Percentiles rank a stretch among this genome's conserved stretches.
phyloP scores from a whole-genome alignment of 2,888 invertebrate genomes.

The Molorchus minor region DNA sequence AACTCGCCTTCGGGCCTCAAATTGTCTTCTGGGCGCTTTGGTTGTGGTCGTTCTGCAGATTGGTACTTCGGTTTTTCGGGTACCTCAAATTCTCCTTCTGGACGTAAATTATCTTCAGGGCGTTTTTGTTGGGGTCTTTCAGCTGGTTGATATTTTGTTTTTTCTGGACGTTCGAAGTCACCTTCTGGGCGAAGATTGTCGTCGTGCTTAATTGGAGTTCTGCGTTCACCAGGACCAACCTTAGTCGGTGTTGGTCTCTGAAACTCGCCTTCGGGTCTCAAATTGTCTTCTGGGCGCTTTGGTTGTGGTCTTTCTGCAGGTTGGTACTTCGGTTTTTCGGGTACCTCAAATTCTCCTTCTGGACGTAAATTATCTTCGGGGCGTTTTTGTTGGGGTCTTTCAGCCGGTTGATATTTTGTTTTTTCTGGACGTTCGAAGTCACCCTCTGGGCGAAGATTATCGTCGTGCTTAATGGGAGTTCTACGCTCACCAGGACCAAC shows the following conservation, averaged over 20 bases:
- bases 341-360: slow-evolving; percentile 62
- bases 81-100: slow-evolving; percentile 68
- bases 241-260: slow-evolving; percentile 59
- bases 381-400: slow-evolving; percentile 56
- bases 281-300: slow-evolving; percentile 55
- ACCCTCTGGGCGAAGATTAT: slow-evolving; percentile 67
- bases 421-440: too few relatives aligned
- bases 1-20: slow-evolving; percentile 62
- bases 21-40: slow-evolving; percentile 59
- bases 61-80: slow-evolving; percentile 60
- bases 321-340: slow-evolving; percentile 61
- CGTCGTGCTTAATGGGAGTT: slow-evolving; percentile 60
- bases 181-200: slow-evolving; percentile 63
- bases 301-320: slow-evolving; percentile 63
- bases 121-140: slow-evolving; percentile 57
- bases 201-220: slow-evolving; percentile 51
- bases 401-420: slow-evolving; percentile 54
- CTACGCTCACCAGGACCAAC: slow-evolving; percentile 60
- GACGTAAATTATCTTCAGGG: slow-evolving; percentile 62
- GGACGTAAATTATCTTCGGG: slow-evolving; percentile 66
- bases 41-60: slow-evolving; percentile 58
- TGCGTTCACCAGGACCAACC: slow-evolving; percentile 56
- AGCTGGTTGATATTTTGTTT: slow-evolving; percentile 59
- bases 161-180: slow-evolving; percentile 64
- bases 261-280: slow-evolving; percentile 64